Conservation (phyloP, 1,140 invertebrate species). For the Temnothorax curvispinosus region DNA sequence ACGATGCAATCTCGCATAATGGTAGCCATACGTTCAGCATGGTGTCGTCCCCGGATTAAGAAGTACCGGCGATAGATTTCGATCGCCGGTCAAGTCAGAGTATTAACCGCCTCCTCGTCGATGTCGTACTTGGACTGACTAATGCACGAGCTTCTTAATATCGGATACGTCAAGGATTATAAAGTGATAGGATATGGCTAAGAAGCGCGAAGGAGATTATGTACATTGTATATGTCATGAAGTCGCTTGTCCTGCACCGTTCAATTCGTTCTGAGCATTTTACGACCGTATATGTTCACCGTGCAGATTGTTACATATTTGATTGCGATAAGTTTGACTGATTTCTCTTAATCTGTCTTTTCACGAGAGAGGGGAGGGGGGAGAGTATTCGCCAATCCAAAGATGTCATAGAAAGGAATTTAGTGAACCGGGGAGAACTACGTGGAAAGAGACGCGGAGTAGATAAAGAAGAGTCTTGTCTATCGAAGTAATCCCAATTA, state of each 20-base stretch:
- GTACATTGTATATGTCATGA: constrained; percentile 19
- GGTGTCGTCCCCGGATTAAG: constrained; percentile 44
- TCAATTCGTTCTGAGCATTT: not conserved
- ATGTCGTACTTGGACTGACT: constrained; percentile 6
- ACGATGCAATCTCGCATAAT: constrained; percentile 58
- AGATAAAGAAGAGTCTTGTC: constrained; percentile 61
- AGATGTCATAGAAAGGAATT: constrained; percentile 64
- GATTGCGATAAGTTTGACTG: constrained; percentile 23
- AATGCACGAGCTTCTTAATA: constrained; percentile 35
- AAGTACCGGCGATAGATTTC: constrained; percentile 21
- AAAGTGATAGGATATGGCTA: constrained; percentile 25
- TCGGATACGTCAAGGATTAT: constrained; percentile 27
- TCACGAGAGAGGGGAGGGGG: not conserved
- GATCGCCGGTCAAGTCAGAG: constrained; percentile 9
- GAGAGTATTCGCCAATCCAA: constrained; percentile 23
- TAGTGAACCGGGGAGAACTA: constrained; percentile 44
- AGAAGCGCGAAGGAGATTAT: constrained; percentile 45
- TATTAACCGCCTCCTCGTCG: constrained; percentile 28
- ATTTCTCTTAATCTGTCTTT: constrained; percentile 50
- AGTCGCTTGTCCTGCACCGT: not conserved
- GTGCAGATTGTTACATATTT: constrained; percentile 3
- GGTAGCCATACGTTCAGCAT: constrained; percentile 38
- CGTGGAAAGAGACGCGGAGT: constrained; percentile 17
- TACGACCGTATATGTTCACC: not conserved
- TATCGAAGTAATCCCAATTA: constrained; percentile 73